Percentiles rank a stretch among this genome's conserved stretches.
Conservation (phyloP, 1,140 invertebrate species). For the Campoletis sonorensis region DNA sequence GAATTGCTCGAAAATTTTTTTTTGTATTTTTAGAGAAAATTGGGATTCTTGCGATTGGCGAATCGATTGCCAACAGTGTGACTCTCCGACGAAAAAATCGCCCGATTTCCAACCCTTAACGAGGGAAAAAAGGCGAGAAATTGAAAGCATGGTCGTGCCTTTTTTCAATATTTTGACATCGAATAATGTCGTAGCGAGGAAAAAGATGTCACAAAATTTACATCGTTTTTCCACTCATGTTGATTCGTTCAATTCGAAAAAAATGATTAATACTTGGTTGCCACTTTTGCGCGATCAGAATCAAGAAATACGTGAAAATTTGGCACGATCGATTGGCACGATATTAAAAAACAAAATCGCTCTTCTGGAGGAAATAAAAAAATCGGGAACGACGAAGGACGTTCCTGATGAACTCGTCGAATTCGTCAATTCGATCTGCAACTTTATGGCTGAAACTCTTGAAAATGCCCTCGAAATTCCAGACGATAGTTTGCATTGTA, state of each 20-base stretch:
- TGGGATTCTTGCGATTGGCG: constrained; percentile 59
- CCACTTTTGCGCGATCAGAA: constrained; percentile 68
- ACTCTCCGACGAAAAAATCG: constrained; percentile 43
- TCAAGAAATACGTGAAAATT: constrained; percentile 65
- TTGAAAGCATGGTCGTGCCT: constrained; percentile 47
- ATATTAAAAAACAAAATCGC: constrained; percentile 68
- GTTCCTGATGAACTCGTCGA: constrained; percentile 71
- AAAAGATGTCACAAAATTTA: constrained; percentile 67
- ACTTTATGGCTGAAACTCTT: constrained; percentile 74
- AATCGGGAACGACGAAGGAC: constrained; percentile 55
- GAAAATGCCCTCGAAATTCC: constrained; percentile 75
- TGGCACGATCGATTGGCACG: constrained; percentile 64
- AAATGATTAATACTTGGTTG: constrained; percentile 70
- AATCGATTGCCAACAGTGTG: constrained; percentile 67
- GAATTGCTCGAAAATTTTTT: constrained; percentile 26
- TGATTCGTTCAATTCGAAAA: constrained; percentile 68
- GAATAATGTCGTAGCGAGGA: constrained; percentile 56
- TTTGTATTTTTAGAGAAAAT: constrained; percentile 57
- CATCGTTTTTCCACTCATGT: constrained; percentile 72
- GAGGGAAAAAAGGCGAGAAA: neutral
- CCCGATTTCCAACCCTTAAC: constrained; percentile 41
- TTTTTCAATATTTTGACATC: constrained; percentile 62
- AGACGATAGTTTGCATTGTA: constrained; percentile 77
- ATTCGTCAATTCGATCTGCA: constrained; percentile 76
- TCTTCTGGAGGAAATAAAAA: constrained; percentile 42